Base-by-base conservation (phyloP, 2,113 vertebrate genomes). In the Synchiropus splendidus region DNA sequence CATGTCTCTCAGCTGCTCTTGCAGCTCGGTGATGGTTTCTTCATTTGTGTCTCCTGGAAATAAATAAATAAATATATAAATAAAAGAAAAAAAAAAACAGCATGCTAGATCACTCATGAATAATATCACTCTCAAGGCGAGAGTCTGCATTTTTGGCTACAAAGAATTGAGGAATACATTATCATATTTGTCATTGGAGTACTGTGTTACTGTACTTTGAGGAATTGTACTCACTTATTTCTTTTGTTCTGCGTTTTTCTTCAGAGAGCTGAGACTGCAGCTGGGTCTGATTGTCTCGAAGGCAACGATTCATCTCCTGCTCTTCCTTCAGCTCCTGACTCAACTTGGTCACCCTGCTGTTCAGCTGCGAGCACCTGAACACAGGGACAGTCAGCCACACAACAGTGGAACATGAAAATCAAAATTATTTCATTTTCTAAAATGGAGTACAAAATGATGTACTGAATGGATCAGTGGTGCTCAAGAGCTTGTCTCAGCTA, bases 241-340 rank as follows among this genome's bases (percentile, higher is more conserved):
- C 95, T 45, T 84, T 88, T 4, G 83, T 45, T 40, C 78, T 70
- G 41, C 64, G 85, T 58, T 95, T 89, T 72, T 96, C 92, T 13
- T 97, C 93, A 12, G 89, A 84, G 13, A 99, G 82, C 61, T 86
- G 86, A 41, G 75, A 64, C 82, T 99, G 95, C 12, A 99, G 89
- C 72, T 91, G 76, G 12, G 69, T 46, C 67, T 99, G 95, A 67
- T 98, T 99, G 40, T 88, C 88, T 47, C 95, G 67, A 64, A 99
- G 79, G 16, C 91, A 98, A 55, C 87, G 89, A 71, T 99, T 99
- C 87, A 99, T 92, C 71, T 98, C 93, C 73, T 96, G 94, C 70
- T 99, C 94, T 69, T 97, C 94, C 69, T 88, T 88, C 76, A 99
- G 86, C 77, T 99, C 95, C 0, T 83, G 89, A 54, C 86, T 86